These are phyloP conservation scores for Hypanus sabinus DNA, from an alignment of 2,113 vertebrate species.

Conservation along the genomic window DNA sequence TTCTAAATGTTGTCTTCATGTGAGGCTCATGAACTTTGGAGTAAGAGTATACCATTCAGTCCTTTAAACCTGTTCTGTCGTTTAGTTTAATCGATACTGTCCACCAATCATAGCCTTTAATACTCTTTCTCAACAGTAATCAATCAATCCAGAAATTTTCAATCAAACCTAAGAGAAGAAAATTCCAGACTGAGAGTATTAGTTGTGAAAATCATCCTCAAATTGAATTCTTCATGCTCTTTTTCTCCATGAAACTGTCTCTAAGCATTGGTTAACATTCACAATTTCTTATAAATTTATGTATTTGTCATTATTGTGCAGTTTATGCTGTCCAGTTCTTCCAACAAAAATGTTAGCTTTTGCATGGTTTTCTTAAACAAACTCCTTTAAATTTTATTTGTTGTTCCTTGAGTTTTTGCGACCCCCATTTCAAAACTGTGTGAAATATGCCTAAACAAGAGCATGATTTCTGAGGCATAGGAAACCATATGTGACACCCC, in stretches of 20 bases:
- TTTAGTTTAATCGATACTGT: background rate
- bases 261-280: background rate
- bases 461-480: background rate
- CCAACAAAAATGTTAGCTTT: background rate
- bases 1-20: background rate
- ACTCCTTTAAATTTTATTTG: background rate
- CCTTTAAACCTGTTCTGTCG: background rate
- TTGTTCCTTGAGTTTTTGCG: background rate
- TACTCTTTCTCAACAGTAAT: background rate
- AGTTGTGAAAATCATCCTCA: no score
- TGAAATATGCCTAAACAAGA: background rate
- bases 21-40: background rate
- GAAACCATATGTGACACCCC: background rate
- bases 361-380: background rate
- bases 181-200: background rate
- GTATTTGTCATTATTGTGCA: background rate
- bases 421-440: background rate
- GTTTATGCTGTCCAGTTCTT: background rate
- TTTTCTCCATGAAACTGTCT: background rate
- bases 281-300: background rate
- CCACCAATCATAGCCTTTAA: background rate
- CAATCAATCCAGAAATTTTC: background rate
- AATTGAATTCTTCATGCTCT: background rate
- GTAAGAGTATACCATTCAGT: background rate
- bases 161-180: background rate